A percentile compares a stretch with the other conserved stretches of the same genome.
Evolutionary conservation across 2,888 invertebrate genomes (phyloP).

Genomic region (Hydraecia micacea): DNA sequence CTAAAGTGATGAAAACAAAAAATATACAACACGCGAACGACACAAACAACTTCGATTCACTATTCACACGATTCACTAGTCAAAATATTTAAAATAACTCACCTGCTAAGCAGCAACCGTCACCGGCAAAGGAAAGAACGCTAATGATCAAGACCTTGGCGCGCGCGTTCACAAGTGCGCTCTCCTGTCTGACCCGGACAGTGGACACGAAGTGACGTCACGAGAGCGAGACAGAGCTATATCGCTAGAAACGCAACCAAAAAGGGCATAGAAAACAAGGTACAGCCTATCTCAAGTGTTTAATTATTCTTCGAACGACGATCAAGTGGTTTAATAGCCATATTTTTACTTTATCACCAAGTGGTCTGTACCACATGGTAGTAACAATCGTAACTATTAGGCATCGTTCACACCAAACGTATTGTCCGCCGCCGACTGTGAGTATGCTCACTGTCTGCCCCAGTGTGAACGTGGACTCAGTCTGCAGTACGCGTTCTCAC

Average conservation of each 20-base stretch:
- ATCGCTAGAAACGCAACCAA: neutral
- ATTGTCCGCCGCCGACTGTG: too few species aligned
- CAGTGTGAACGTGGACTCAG: too few species aligned
- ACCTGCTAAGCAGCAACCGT: neutral
- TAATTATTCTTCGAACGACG: neutral
- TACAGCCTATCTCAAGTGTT: neutral
- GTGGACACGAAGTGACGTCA: neutral
- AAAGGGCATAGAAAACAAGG: neutral
- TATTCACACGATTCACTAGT: too few species aligned
- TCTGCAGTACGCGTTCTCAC: too few species aligned
- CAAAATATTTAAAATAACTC: slow-evolving; percentile 9
- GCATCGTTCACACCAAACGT: too few species aligned
- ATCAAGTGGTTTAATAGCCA: neutral
- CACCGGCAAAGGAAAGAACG: neutral
- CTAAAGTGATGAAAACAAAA: neutral
- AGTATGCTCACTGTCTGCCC: too few species aligned
- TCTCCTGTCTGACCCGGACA: too few species aligned
- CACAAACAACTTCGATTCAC: neutral
- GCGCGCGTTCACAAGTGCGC: too few species aligned
- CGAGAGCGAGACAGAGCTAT: neutral
- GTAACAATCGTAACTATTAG: neutral
- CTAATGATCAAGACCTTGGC: neutral
- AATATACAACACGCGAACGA: neutral
- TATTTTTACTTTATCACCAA: slow-evolving; percentile 5
- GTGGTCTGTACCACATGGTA: neutral